phyloP scores from a whole-genome alignment of 2,888 invertebrate genomes.

The Helleia helle region DNA sequence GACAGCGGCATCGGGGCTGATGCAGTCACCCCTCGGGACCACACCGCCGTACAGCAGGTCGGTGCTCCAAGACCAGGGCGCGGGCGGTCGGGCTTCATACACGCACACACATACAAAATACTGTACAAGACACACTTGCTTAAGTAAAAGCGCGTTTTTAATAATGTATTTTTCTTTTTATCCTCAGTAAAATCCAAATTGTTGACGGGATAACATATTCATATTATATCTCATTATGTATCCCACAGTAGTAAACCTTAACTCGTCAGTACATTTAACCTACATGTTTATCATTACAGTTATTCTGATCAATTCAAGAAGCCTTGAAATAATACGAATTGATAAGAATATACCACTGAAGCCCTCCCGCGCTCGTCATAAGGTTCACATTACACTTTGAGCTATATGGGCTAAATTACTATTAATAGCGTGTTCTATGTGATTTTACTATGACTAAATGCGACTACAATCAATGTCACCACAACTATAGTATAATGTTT shows the following conservation, averaged over 20 bases:
- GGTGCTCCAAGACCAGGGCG: conserved; percentile 55
- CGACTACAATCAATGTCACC: no score
- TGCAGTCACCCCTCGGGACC: conserved; percentile 92
- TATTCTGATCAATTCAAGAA: conserved; percentile 8
- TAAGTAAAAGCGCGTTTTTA: background rate
- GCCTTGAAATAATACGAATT: background rate
- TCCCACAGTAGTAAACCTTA: background rate
- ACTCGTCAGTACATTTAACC: conserved; percentile 1
- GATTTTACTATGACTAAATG: no score
- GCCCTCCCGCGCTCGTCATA: conserved; percentile 55
- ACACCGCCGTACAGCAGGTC: conserved; percentile 92
- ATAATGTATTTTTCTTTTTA: no score
- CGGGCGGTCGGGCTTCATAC: conserved; percentile 55
- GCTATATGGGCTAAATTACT: background rate
- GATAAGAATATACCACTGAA: conserved; percentile 28
- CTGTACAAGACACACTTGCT: conserved; percentile 16
- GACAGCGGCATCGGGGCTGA: conserved; percentile 97
- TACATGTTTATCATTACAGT: conserved; percentile 11
- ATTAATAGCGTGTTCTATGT: background rate
- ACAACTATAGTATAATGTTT: no score
- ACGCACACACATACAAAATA: conserved; percentile 27
- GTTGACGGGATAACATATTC: no score
- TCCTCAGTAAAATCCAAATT: no score
- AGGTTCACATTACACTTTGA: background rate
- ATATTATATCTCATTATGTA: background rate